Conservation (phyloP, 2,113 vertebrate genomes). For the Ophthalmolycus amberensis region DNA sequence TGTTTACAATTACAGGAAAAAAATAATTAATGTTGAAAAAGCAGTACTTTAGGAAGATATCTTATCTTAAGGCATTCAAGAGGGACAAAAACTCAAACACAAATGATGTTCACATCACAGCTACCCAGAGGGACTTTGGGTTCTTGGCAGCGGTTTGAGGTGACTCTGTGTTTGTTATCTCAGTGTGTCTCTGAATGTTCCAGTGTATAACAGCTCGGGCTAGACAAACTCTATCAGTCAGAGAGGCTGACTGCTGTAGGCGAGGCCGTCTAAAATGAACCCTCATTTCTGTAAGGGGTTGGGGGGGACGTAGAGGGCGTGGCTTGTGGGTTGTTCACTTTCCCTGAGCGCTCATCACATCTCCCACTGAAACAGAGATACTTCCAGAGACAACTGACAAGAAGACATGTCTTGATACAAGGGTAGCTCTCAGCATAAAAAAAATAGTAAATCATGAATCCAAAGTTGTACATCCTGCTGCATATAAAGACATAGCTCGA, state of each 20-base stretch:
- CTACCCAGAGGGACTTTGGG: conserved; percentile 12
- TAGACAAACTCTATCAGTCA: conserved; percentile 45
- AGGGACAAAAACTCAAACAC: not conserved
- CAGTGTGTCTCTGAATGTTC: conserved; percentile 35
- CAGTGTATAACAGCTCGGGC: conserved; percentile 17
- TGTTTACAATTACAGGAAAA: not conserved
- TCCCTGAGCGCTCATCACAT: conserved; percentile 23
- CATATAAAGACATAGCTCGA: not conserved
- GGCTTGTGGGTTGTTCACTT: conserved; percentile 19
- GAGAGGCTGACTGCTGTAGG: conserved; percentile 33
- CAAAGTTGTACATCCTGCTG: not conserved
- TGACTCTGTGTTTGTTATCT: conserved; percentile 42
- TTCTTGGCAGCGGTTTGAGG: conserved; percentile 36
- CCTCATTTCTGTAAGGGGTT: conserved; percentile 14
- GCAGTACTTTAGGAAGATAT: not conserved
- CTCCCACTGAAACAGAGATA: conserved; percentile 29
- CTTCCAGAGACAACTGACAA: conserved; percentile 5
- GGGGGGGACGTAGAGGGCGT: conserved; percentile 16
- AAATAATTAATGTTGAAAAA: not conserved
- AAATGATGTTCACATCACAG: not conserved
- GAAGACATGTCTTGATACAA: not conserved
- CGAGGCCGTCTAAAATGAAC: conserved; percentile 54
- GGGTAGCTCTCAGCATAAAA: not conserved
- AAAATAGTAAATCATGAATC: not conserved
- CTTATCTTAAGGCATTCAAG: not conserved